Evolutionary conservation across 2,888 invertebrate genomes (phyloP).

Genomic region (Apotomis capreana): DNA sequence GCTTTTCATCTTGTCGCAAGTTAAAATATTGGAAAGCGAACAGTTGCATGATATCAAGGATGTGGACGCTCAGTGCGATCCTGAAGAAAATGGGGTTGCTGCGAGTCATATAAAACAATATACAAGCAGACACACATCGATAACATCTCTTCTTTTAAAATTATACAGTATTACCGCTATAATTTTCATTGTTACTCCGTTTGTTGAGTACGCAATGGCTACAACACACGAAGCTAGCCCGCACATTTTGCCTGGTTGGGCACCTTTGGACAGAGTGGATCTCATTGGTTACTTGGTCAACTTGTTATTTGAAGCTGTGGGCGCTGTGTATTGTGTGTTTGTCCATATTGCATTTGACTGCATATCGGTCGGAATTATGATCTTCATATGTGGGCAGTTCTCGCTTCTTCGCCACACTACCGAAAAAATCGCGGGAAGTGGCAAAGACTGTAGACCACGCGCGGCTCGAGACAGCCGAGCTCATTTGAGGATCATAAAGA

Average conservation of each 20-base stretch:
- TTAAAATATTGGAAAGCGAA: constrained; percentile 54
- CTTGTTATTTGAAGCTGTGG: constrained; percentile 57
- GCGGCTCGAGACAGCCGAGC: constrained; percentile 60
- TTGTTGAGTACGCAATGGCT: constrained; percentile 58
- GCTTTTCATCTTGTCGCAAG: constrained; percentile 55
- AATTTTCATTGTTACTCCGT: constrained; percentile 64
- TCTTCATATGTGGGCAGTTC: constrained; percentile 69
- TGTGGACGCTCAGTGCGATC: constrained; percentile 45
- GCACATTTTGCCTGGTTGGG: constrained; percentile 68
- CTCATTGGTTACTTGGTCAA: constrained; percentile 55
- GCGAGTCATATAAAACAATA: constrained; percentile 52
- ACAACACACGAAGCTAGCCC: constrained; percentile 47
- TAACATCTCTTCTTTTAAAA: constrained; percentile 52
- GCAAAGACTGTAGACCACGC: constrained; percentile 48
- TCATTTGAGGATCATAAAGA: constrained; percentile 59
- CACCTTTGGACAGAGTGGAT: constrained; percentile 55
- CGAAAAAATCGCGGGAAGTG: constrained; percentile 61
- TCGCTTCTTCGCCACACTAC: constrained; percentile 57
- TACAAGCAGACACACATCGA: constrained; percentile 53
- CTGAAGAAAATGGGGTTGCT: constrained; percentile 47
- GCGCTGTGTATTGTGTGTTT: constrained; percentile 60
- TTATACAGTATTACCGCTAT: constrained; percentile 60
- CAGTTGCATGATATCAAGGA: constrained; percentile 46
- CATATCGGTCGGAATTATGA: constrained; percentile 64
- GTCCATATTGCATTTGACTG: constrained; percentile 67